A percentile compares a stretch with the other conserved stretches of the same genome.
These are phyloP conservation scores for Chrosomus eos DNA, from an alignment of 2,797 vertebrate species.

Conservation along the genomic window DNA sequence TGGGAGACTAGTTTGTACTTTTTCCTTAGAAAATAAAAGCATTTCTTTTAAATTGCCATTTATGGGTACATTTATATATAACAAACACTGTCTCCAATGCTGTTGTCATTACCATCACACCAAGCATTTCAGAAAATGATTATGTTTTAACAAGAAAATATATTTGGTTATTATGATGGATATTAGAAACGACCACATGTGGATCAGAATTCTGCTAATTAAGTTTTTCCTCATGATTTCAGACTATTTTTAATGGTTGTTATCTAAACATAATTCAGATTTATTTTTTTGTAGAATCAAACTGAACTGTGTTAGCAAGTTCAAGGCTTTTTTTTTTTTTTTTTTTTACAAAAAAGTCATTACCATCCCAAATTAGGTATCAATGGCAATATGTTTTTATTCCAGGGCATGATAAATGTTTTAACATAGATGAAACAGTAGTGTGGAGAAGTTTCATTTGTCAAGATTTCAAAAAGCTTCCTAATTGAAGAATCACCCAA, in stretches of 20 bases:
- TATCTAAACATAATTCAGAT: not conserved
- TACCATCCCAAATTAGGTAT: not conserved
- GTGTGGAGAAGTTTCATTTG: not conserved
- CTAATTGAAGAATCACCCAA: conserved; percentile 5
- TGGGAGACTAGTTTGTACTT: not conserved
- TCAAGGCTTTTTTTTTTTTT: not conserved
- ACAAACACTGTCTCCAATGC: not conserved
- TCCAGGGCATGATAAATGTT: not conserved
- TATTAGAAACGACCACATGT: not conserved
- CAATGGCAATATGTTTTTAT: not conserved
- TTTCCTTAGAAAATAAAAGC: not conserved
- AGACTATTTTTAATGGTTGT: not conserved
- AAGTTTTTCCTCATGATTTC: not conserved
- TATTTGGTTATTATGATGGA: not conserved
- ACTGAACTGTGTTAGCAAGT: not conserved
- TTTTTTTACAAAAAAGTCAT: not conserved
- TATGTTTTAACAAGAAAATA: not conserved
- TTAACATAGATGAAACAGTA: not conserved
- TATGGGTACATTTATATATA: not conserved
- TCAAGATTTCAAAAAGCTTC: not conserved
- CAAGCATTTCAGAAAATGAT: not conserved
- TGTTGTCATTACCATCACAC: not conserved
- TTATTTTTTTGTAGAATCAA: not conserved
- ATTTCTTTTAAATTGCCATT: not conserved
- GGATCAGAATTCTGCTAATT: not conserved